phyloP scores from a whole-genome alignment of 2,888 invertebrate genomes.

The Morpho achilles region DNA sequence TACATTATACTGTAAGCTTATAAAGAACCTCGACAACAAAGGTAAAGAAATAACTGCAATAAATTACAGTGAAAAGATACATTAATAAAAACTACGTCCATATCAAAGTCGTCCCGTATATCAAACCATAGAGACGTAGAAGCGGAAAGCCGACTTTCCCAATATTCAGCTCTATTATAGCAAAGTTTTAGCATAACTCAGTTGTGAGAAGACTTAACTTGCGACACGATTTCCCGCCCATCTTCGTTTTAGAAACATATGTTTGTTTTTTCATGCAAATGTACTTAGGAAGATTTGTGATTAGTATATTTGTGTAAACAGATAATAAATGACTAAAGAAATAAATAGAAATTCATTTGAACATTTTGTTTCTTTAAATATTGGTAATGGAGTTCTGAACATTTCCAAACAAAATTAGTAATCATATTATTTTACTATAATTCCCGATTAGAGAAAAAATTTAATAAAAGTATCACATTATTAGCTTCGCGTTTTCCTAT shows the following conservation, averaged over 20 bases:
- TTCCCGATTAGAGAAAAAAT: too few relatives aligned
- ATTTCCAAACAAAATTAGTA: too few relatives aligned
- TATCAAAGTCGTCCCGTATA: constrained; percentile 15
- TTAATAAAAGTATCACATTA: too few relatives aligned
- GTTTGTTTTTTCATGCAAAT: constrained; percentile 8
- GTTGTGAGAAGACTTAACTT: constrained; percentile 13
- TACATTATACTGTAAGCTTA: too few relatives aligned
- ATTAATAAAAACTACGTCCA: constrained; percentile 9
- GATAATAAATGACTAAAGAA: too few relatives aligned
- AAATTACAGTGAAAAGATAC: constrained; percentile 21
- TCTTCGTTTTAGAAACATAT: constrained; percentile 15
- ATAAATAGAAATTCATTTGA: too few relatives aligned
- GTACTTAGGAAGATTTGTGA: too few relatives aligned
- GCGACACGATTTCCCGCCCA: constrained; percentile 19
- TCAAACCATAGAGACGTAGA: constrained; percentile 16
- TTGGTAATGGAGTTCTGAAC: too few relatives aligned
- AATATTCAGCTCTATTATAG: constrained; percentile 17
- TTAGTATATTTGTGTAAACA: too few relatives aligned
- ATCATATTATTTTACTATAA: too few relatives aligned
- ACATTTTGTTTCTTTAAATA: too few relatives aligned
- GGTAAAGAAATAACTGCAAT: constrained; percentile 13
- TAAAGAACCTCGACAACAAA: not conserved
- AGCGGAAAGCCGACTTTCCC: constrained; percentile 18
- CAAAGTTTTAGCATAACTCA: constrained; percentile 22
- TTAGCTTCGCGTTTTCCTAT: too few relatives aligned